Evolutionary conservation across 2,113 vertebrate genomes (phyloP).

Genomic region (Monopterus albus): DNA sequence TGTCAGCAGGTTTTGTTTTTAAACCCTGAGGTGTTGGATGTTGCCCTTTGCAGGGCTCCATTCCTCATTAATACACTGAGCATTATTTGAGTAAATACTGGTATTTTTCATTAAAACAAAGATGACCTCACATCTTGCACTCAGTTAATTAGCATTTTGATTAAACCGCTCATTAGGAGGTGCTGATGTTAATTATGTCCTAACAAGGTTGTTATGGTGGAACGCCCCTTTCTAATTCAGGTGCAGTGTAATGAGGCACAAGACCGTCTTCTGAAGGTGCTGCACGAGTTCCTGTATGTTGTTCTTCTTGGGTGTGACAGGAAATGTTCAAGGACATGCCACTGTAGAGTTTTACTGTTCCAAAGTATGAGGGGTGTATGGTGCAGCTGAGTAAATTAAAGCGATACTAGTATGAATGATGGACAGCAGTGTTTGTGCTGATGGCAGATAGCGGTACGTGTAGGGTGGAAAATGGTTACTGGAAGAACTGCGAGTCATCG

Average conservation of each 20-base stretch:
- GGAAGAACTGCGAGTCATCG: constrained; percentile 22
- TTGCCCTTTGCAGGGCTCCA: no score
- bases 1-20: constrained; percentile 34
- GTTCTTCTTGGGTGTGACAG: not conserved
- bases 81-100: constrained; percentile 19
- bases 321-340: not conserved
- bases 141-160: constrained; percentile 52
- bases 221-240: constrained; percentile 21
- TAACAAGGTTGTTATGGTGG: no score
- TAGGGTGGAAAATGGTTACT: constrained; percentile 32
- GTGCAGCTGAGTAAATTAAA: constrained; percentile 26
- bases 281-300: not conserved
- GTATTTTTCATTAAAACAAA: constrained; percentile 33
- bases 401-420: constrained; percentile 13
- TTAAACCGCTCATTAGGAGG: constrained; percentile 47
- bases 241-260: constrained; percentile 17
- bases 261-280: not conserved
- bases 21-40: constrained; percentile 24
- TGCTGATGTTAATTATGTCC: no score
- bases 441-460: constrained; percentile 31
- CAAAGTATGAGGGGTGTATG: not conserved
- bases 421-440: constrained; percentile 4
- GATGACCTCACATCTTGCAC: constrained; percentile 33
- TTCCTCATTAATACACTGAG: no score
- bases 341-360: not conserved